phyloP scores from a whole-genome alignment of 2,113 vertebrate genomes.

The Sterna hirundo region DNA sequence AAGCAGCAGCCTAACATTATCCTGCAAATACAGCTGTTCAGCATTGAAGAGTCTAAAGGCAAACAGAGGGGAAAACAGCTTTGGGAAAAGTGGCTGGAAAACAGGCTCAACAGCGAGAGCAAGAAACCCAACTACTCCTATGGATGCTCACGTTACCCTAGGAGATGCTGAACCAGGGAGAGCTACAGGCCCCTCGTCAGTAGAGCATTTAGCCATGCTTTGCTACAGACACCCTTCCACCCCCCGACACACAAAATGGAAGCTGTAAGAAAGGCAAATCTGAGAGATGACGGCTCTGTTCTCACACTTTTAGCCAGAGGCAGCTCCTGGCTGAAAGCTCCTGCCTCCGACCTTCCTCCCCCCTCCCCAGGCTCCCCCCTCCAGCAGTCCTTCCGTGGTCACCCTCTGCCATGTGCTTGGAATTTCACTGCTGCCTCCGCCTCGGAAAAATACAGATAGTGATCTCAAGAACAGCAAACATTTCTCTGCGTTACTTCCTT shows the following conservation, averaged over 20 bases:
- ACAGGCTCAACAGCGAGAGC: conserved; percentile 25
- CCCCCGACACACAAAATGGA: conserved; percentile 29
- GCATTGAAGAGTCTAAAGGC: conserved; percentile 46
- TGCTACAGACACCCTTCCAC: not conserved
- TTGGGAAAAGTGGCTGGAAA: conserved; percentile 41
- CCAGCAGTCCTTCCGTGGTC: conserved; percentile 25
- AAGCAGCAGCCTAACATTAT: conserved; percentile 42
- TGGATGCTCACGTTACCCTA: not conserved
- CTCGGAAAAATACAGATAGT: conserved; percentile 66
- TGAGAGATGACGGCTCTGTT: conserved; percentile 51
- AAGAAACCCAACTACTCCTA: conserved; percentile 52
- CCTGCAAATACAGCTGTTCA: conserved; percentile 50
- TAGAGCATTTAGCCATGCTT: conserved; percentile 14
- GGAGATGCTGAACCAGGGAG: not conserved
- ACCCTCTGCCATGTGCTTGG: conserved; percentile 42
- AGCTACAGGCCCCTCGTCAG: conserved; percentile 12
- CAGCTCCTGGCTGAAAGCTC: not conserved
- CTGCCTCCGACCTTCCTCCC: not conserved
- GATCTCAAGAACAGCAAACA: conserved; percentile 68
- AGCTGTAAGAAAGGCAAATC: conserved; percentile 58
- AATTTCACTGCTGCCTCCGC: conserved; percentile 59
- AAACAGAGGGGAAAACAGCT: conserved; percentile 16
- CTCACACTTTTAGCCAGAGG: conserved; percentile 10
- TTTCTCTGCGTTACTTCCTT: conserved; percentile 72
- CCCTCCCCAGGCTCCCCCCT: conserved; percentile 22